Conservation (phyloP, 2,888 invertebrate species). For the Anthrax anthrax region DNA sequence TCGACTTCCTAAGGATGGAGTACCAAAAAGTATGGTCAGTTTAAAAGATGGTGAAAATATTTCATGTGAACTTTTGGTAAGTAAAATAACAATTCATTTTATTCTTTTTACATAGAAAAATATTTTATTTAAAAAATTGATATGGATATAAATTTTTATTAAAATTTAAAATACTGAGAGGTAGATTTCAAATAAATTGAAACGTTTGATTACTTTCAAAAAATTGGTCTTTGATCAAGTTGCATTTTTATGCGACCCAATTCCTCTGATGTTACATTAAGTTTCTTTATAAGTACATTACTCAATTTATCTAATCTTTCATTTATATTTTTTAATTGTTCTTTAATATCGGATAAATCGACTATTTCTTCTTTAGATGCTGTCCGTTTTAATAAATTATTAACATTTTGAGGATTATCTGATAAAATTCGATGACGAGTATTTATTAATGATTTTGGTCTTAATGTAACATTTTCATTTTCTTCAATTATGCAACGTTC, state of each 20-base stretch:
- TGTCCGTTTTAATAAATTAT: background rate
- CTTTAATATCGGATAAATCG: slow-evolving; percentile 22
- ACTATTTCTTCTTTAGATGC: background rate
- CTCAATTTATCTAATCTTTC: slow-evolving; percentile 25
- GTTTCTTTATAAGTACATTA: slow-evolving; percentile 22
- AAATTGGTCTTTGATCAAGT: slow-evolving; percentile 16
- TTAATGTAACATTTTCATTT: slow-evolving; percentile 4
- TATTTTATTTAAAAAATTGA: no score
- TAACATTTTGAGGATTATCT: slow-evolving; percentile 5
- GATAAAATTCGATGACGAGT: slow-evolving; percentile 7
- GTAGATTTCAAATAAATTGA: background rate
- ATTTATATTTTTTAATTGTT: slow-evolving; percentile 20
- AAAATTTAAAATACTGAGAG: background rate
- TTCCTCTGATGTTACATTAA: slow-evolving; percentile 25
- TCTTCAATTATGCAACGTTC: background rate
- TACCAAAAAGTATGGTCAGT: slow-evolving; percentile 35
- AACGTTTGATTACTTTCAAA: background rate
- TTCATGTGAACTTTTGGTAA: slow-evolving; percentile 54
- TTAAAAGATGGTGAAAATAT: slow-evolving; percentile 50
- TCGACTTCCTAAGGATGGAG: slow-evolving; percentile 36
- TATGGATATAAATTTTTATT: background rate
- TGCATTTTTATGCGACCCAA: slow-evolving; percentile 23
- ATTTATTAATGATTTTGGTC: background rate
- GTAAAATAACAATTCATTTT: no score
- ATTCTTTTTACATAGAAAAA: no score